phyloP scores from a whole-genome alignment of 2,113 vertebrate genomes.

The Dipodomys spectabilis region DNA sequence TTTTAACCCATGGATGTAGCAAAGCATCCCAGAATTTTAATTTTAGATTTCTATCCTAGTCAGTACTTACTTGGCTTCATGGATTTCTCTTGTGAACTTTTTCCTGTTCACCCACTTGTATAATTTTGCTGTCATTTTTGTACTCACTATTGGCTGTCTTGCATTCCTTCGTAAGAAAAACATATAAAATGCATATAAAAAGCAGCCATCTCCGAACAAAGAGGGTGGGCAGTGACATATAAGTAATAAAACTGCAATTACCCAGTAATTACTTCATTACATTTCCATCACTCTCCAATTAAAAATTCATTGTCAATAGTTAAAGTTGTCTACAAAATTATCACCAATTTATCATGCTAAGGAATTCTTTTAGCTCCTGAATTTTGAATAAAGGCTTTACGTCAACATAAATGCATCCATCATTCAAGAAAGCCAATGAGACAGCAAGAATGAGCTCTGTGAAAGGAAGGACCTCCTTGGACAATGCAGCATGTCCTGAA shows the following conservation, averaged over 20 bases:
- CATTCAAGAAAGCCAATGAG: constrained; percentile 44
- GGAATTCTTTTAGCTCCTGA: background rate
- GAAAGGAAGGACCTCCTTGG: background rate
- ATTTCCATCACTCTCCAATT: constrained; percentile 45
- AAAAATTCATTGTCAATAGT: constrained; percentile 49
- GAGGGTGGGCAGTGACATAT: background rate
- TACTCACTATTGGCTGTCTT: background rate
- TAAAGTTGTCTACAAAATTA: constrained; percentile 55
- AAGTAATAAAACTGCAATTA: constrained; percentile 59
- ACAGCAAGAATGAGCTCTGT: background rate
- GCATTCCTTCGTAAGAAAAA: background rate
- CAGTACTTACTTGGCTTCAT: background rate
- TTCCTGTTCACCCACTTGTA: background rate
- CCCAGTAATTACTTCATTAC: constrained; percentile 58
- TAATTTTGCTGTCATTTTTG: background rate
- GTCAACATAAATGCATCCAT: constrained; percentile 27
- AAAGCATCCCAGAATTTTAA: background rate
- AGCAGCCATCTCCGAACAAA: constrained; percentile 38
- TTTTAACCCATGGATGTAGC: background rate
- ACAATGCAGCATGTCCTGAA: background rate
- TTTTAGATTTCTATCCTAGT: background rate
- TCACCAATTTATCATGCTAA: constrained; percentile 36
- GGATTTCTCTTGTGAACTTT: background rate
- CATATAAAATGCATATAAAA: constrained; percentile 1
- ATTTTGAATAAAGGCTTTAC: constrained; percentile 36